Conservation (phyloP, 2,888 invertebrate genomes). For the Schizotus pectinicornis region DNA sequence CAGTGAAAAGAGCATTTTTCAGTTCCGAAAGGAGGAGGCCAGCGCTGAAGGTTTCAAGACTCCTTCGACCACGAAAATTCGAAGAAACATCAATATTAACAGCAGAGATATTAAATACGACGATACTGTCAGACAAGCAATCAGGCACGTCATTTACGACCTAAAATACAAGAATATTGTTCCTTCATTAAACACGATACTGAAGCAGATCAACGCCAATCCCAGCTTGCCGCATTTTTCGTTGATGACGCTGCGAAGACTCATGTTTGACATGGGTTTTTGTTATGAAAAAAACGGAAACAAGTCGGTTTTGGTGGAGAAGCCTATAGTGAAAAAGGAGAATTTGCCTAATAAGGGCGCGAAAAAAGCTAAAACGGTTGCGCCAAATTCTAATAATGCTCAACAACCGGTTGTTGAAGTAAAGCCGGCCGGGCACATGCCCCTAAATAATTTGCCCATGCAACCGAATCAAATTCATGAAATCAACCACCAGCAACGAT, state of each 20-base stretch:
- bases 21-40: slow-evolving; percentile 56
- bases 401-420: background rate
- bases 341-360: slow-evolving; percentile 11
- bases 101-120: slow-evolving; percentile 57
- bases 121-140: slow-evolving; percentile 50
- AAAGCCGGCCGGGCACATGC: slow-evolving; percentile 16
- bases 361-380: slow-evolving; percentile 28
- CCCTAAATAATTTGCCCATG: slow-evolving; percentile 20
- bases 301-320: slow-evolving; percentile 54
- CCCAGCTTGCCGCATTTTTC: slow-evolving; percentile 53
- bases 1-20: slow-evolving; percentile 57
- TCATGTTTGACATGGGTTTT: slow-evolving; percentile 57
- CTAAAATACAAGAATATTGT: slow-evolving; percentile 51
- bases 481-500: slow-evolving; percentile 29
- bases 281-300: slow-evolving; percentile 53
- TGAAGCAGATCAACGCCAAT: slow-evolving; percentile 51
- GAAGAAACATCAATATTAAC: slow-evolving; percentile 56
- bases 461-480: slow-evolving; percentile 18
- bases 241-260: slow-evolving; percentile 53
- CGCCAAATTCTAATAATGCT: background rate
- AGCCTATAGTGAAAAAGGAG: slow-evolving; percentile 18
- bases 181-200: slow-evolving; percentile 54
- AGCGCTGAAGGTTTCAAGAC: slow-evolving; percentile 55
- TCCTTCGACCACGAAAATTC: slow-evolving; percentile 54
- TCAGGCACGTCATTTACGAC: slow-evolving; percentile 54